A percentile compares a stretch with the other conserved stretches of the same genome.
Evolutionary conservation across 2,797 vertebrate genomes (phyloP).

Genomic region (Phrynocephalus vlangalii): DNA sequence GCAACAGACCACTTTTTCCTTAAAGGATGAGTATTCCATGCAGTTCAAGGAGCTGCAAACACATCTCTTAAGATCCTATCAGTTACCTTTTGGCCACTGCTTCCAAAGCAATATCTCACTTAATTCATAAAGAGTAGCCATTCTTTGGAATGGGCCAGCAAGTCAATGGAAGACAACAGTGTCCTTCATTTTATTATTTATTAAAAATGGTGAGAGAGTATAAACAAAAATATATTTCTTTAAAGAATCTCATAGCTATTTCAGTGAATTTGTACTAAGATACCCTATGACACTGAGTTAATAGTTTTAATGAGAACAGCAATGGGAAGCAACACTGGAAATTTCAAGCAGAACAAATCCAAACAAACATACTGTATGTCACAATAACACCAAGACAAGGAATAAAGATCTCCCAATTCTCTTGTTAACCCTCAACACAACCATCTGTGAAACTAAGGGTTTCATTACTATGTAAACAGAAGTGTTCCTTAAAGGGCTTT

Average conservation of each 20-base stretch:
- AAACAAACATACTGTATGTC: neutral
- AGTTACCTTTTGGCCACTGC: neutral
- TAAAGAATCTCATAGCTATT: neutral
- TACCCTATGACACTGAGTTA: neutral
- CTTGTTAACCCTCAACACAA: neutral
- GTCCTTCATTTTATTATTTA: neutral
- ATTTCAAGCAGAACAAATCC: neutral
- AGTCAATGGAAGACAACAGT: neutral
- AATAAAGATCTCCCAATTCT: conserved; percentile 1
- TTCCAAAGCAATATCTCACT: no score
- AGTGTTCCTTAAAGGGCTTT: neutral
- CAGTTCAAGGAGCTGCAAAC: neutral
- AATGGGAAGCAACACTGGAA: neutral
- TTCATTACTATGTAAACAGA: neutral
- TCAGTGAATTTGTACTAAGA: neutral
- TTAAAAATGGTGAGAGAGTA: neutral
- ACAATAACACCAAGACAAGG: neutral
- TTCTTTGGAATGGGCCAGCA: neutral
- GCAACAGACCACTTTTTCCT: neutral
- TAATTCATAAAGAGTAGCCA: no score
- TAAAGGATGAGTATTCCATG: neutral
- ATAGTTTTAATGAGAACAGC: neutral
- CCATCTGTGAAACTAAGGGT: neutral
- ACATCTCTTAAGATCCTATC: neutral
- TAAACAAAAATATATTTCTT: neutral